These are phyloP conservation scores for Micropoecilia bifurca DNA, from an alignment of 2,797 vertebrate species.

Conservation along the genomic window DNA sequence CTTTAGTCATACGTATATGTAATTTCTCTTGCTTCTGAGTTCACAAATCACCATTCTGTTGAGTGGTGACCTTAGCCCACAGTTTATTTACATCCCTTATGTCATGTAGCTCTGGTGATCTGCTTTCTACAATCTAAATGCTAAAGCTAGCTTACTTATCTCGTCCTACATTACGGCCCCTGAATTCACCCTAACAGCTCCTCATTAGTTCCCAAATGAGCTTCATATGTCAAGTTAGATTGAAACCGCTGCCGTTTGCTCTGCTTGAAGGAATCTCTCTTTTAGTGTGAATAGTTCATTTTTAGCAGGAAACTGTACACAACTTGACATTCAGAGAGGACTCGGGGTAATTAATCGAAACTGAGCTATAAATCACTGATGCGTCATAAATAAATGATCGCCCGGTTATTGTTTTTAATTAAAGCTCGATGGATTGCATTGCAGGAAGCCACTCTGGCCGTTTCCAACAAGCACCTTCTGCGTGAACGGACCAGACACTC, in stretches of 20 bases:
- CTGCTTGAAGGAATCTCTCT: constrained; percentile 36
- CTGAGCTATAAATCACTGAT: constrained; percentile 46
- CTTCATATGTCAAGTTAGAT: constrained; percentile 32
- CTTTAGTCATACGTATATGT: background rate
- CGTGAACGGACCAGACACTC: constrained; percentile 2
- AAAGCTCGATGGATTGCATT: constrained; percentile 40
- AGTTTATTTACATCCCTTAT: background rate
- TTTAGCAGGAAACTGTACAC: constrained; percentile 13
- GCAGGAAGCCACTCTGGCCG: constrained; percentile 11
- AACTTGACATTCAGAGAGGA: constrained; percentile 15
- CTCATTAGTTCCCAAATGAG: constrained; percentile 41
- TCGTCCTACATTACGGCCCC: background rate
- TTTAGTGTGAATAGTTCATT: constrained; percentile 4
- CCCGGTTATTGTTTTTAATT: constrained; percentile 66
- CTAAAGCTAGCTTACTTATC: background rate
- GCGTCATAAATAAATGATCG: constrained; percentile 60
- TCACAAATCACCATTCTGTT: background rate
- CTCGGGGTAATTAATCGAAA: constrained; percentile 34
- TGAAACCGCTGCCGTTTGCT: constrained; percentile 13
- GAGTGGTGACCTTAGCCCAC: background rate
- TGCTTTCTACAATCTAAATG: background rate
- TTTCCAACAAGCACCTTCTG: constrained; percentile 7
- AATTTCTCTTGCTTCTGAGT: background rate
- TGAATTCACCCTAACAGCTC: constrained; percentile 12
- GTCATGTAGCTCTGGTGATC: background rate